Percentiles rank a stretch among this genome's conserved stretches.
Conservation (phyloP, 2,113 vertebrate genomes). For the Oplegnathus fasciatus region DNA sequence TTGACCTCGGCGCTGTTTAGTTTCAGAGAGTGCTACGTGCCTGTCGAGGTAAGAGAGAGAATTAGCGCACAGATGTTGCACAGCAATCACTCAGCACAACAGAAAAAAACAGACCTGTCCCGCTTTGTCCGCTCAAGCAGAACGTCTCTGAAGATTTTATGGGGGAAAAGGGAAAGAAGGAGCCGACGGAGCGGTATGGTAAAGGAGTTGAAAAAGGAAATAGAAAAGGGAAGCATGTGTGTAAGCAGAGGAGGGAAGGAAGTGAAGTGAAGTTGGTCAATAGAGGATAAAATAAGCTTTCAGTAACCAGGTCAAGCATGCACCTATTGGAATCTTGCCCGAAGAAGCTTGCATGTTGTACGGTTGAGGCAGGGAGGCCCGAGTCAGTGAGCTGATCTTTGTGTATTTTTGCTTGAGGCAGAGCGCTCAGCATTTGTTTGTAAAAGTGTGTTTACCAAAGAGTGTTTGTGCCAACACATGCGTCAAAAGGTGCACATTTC, state of each 20-base stretch:
- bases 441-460: conserved; percentile 55
- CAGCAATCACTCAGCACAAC: conserved; percentile 30
- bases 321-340: conserved; percentile 67
- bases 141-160: conserved; percentile 20
- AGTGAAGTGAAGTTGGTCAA: conserved; percentile 72
- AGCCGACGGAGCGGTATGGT: not conserved
- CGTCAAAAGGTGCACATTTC: conserved; percentile 66
- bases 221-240: conserved; percentile 47
- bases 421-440: conserved; percentile 58
- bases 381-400: conserved; percentile 11
- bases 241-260: conserved; percentile 58
- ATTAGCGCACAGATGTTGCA: conserved; percentile 55
- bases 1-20: conserved; percentile 15
- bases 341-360: conserved; percentile 43
- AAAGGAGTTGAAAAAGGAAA: conserved; percentile 55
- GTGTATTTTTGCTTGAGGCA: conserved; percentile 59
- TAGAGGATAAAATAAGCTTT: conserved; percentile 81
- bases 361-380: conserved; percentile 2
- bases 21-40: conserved; percentile 34
- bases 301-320: conserved; percentile 76
- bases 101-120: conserved; percentile 4
- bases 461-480: conserved; percentile 49
- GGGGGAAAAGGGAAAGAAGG: not conserved
- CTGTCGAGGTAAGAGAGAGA: conserved; percentile 28
- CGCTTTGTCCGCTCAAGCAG: conserved; percentile 21